Evolutionary conservation across 2,888 invertebrate genomes (phyloP), one percentile per base, ranked within the genome.

Genomic region (Epinotia ramella): DNA sequence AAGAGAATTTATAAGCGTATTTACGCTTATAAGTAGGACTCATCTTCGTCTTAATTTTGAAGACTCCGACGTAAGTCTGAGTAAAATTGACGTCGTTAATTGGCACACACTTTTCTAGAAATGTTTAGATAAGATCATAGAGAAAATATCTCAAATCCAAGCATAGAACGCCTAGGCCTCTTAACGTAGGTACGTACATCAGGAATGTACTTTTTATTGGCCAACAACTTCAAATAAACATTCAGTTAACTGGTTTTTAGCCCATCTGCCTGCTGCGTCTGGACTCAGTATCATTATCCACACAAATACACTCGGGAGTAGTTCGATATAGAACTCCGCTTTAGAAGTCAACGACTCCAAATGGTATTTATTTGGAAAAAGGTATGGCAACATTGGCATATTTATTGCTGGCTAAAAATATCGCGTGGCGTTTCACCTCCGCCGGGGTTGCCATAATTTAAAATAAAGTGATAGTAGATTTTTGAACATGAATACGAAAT

Each of bases 361-460:
- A 77, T 74, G 78, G 79, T 81, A 80, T 81, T 80, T 80, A 80
- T 81, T 79, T 77, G 66, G 78, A 77, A 77, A 77, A 78, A 81
- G 80, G 79, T 81, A 80, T 80, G 79, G 80, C 79, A 79, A 81
- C 79, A 79, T 73, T 81, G 82, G 80, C 81, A 80, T 80, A 77
- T 82, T 82, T 82, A 82, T 78, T 76, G 78, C 77, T 73, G 78
- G 78, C 78, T 73, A 76, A 74, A 78, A 77, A 77, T 79, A 79
- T 65, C 67, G 68, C 68, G 64, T 65, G 57, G 60, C 63, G 65
- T 67, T 73, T 73, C 63, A 49, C 49, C 65, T 40, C 33, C 62
- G 46, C 20, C 28, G 65, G 67, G 56, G 71, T 72, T 76, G 76
- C 76, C 76, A 76, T 76, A 53, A 72, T 72, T 72, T 44, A 18